Conservation (phyloP, 2,797 vertebrate genomes). For the Phoxinus dragarum region DNA sequence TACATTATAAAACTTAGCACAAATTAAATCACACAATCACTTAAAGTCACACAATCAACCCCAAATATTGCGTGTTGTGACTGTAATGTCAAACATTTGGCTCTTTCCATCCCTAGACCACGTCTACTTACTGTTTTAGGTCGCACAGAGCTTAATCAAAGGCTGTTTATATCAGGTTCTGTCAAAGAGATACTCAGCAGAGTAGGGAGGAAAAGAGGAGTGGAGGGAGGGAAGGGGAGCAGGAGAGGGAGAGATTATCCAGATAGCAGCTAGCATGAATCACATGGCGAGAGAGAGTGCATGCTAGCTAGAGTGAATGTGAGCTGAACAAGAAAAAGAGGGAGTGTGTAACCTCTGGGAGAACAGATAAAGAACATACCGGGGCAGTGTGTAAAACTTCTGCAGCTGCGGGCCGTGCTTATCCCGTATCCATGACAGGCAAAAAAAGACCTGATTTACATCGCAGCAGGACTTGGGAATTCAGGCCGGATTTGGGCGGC, state of each 20-base stretch:
- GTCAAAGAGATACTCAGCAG: conserved; percentile 50
- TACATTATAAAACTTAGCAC: background rate
- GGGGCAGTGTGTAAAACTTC: conserved; percentile 55
- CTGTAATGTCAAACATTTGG: conserved; percentile 51
- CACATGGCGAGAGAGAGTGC: conserved; percentile 40
- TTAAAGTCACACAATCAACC: background rate
- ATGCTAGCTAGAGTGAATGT: conserved; percentile 31
- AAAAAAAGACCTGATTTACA: conserved; percentile 47
- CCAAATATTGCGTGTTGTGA: conserved; percentile 8
- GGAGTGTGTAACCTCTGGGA: conserved; percentile 45
- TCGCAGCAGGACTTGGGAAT: conserved; percentile 30
- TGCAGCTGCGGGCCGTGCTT: conserved; percentile 62
- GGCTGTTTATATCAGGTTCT: conserved; percentile 48
- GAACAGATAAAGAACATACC: conserved; percentile 58
- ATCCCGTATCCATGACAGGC: conserved; percentile 49
- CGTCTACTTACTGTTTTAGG: conserved; percentile 32
- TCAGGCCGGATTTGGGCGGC: conserved; percentile 15
- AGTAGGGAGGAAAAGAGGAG: conserved; percentile 31
- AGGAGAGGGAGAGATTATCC: conserved; percentile 48
- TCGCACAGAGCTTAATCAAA: conserved; percentile 39
- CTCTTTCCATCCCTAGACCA: background rate
- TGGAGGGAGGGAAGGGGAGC: conserved; percentile 26
- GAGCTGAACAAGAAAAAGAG: conserved; percentile 38
- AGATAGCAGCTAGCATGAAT: conserved; percentile 55
- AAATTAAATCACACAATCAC: conserved; percentile 1